A percentile compares a stretch with the other conserved stretches of the same genome.
Evolutionary conservation across 2,888 invertebrate genomes (phyloP).

Genomic region (Aradus depressus): DNA sequence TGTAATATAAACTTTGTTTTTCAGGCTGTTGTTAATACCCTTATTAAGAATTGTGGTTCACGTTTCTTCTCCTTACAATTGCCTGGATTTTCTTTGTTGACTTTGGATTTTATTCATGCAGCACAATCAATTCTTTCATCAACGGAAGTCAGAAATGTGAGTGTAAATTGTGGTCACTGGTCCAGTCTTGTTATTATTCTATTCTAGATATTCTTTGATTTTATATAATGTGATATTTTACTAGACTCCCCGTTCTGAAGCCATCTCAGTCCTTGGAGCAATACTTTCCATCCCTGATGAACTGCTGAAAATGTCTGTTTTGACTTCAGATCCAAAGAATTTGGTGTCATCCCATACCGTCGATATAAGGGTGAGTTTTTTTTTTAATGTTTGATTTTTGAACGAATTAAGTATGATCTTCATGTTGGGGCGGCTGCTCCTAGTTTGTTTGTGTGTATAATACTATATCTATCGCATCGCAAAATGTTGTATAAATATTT

Average conservation of each 20-base stretch:
- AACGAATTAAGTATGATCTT: background rate
- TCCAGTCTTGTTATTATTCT: background rate
- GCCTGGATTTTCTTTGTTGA: constrained; percentile 75
- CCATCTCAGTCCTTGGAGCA: constrained; percentile 78
- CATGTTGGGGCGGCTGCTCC: too few relatives aligned
- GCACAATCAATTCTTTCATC: constrained; percentile 77
- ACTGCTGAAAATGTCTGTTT: constrained; percentile 52
- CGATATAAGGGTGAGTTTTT: constrained; percentile 55
- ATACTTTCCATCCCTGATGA: constrained; percentile 69
- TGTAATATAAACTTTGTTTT: constrained; percentile 22
- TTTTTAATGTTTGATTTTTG: background rate
- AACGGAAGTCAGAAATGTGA: constrained; percentile 51
- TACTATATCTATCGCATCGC: too few relatives aligned
- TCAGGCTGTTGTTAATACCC: constrained; percentile 63
- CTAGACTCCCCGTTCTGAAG: constrained; percentile 82
- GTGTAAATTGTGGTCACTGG: constrained; percentile 18
- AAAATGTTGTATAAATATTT: too few relatives aligned
- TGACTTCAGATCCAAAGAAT: constrained; percentile 53
- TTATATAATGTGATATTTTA: constrained; percentile 28
- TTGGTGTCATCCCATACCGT: constrained; percentile 50
- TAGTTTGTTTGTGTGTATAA: too few relatives aligned
- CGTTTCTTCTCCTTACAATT: constrained; percentile 74
- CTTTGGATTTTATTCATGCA: constrained; percentile 82
- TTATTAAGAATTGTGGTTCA: constrained; percentile 69
- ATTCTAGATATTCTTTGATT: background rate